phyloP scores from a whole-genome alignment of 53 echinoderm and acorn worm genomes.

The Crossaster papposus region DNA sequence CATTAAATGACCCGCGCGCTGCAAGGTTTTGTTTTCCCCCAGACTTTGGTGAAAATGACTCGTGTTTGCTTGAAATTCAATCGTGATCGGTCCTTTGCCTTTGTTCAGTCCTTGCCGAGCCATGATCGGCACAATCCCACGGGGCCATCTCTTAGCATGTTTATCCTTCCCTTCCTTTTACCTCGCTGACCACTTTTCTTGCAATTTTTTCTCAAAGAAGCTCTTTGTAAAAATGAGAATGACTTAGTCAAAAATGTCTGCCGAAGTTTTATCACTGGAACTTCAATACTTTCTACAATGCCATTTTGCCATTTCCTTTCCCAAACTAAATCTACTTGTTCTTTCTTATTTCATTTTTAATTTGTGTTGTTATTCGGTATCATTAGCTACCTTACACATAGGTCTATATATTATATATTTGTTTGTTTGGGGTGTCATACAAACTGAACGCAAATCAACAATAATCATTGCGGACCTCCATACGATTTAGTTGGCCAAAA shows the following conservation, averaged over 20 bases:
- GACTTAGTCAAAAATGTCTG: neutral
- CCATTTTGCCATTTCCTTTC: too few relatives aligned
- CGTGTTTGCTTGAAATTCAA: conserved; percentile 49
- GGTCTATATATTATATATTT: too few relatives aligned
- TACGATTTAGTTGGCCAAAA: too few relatives aligned
- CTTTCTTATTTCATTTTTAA: too few relatives aligned
- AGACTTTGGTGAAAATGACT: conserved; percentile 40
- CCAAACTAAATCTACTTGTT: too few relatives aligned
- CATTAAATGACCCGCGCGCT: conserved; percentile 39
- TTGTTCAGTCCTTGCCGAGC: neutral
- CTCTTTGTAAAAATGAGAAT: neutral
- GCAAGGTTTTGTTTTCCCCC: conserved; percentile 42
- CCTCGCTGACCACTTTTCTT: neutral
- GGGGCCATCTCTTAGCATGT: conserved; percentile 20
- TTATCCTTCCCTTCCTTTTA: neutral
- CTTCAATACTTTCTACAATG: too few relatives aligned
- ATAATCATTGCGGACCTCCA: too few relatives aligned
- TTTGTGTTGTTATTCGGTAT: too few relatives aligned
- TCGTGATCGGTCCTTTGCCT: conserved; percentile 34
- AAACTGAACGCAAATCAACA: too few relatives aligned
- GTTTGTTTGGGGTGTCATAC: too few relatives aligned
- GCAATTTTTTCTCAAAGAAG: neutral
- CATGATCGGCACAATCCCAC: conserved; percentile 16
- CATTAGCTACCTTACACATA: too few relatives aligned
- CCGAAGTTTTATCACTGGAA: too few relatives aligned